Percentiles rank a stretch among this genome's conserved stretches.
phyloP scores from a whole-genome alignment of 2,797 vertebrate genomes.

The Austrolebias charrua region DNA sequence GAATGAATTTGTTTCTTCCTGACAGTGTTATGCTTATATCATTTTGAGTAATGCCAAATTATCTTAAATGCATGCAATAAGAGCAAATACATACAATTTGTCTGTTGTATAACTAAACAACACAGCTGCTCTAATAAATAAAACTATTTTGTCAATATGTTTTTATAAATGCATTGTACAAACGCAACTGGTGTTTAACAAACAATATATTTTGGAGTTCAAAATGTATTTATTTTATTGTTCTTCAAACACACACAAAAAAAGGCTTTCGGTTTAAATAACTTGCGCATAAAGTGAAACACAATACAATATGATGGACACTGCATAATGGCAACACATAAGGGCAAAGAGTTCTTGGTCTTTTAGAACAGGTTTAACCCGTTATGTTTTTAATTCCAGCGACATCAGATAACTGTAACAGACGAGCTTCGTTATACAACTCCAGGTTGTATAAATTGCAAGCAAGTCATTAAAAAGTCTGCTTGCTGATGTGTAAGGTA shows the following conservation, averaged over 20 bases:
- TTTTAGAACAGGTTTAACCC: not conserved
- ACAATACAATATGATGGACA: not conserved
- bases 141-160: conserved; percentile 59
- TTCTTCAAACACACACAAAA: not conserved
- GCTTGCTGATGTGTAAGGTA: conserved; percentile 5
- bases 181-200: not conserved
- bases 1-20: conserved; percentile 26
- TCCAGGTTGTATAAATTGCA: conserved; percentile 1
- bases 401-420: conserved; percentile 2
- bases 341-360: not conserved
- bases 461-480: not conserved
- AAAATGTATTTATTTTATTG: conserved; percentile 5
- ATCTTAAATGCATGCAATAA: conserved; percentile 28
- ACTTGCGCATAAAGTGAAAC: not conserved
- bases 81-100: conserved; percentile 7
- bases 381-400: no score
- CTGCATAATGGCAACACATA: conserved; percentile 10
- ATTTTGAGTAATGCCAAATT: conserved; percentile 25
- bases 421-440: not conserved
- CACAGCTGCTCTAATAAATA: conserved; percentile 32
- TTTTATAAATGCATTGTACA: conserved; percentile 24
- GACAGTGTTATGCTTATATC: conserved; percentile 55
- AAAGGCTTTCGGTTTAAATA: conserved; percentile 1
- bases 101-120: conserved; percentile 24
- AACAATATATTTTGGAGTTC: not conserved